A percentile compares a stretch with the other conserved stretches of the same genome.
Evolutionary conservation across 2,797 vertebrate genomes (phyloP).

Genomic region (Lepus oiostolus): DNA sequence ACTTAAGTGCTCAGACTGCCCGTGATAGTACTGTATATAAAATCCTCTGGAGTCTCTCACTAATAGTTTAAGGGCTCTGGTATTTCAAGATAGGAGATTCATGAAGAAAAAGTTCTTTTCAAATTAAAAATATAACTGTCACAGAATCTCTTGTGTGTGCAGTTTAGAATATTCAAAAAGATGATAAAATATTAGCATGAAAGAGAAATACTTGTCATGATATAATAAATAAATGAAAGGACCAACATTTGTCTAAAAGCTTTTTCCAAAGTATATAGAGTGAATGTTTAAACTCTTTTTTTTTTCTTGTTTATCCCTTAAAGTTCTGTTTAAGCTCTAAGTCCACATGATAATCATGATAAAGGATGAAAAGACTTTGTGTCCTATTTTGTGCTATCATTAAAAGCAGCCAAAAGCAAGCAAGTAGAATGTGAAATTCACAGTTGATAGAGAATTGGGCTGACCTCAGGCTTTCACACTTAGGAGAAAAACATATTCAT

Average conservation of each 20-base stretch:
- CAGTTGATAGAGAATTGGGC: neutral
- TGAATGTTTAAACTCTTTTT: neutral
- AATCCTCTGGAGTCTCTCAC: neutral
- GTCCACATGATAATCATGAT: neutral
- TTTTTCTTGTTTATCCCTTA: neutral
- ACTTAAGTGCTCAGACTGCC: neutral
- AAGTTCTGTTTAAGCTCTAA: neutral
- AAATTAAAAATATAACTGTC: neutral
- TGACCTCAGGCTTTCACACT: neutral
- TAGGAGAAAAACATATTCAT: neutral
- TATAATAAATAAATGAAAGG: neutral
- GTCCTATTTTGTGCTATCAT: neutral
- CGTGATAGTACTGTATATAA: neutral
- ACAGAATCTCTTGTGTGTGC: neutral
- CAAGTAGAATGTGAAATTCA: neutral
- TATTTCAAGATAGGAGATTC: constrained; percentile 6
- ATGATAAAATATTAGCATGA: neutral
- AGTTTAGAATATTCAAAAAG: neutral
- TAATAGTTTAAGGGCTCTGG: neutral
- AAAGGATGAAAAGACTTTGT: neutral
- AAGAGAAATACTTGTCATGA: neutral
- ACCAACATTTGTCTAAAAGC: neutral
- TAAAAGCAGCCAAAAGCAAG: neutral
- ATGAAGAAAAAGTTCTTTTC: neutral
- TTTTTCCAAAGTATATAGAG: neutral